Conservation (phyloP, 2,888 invertebrate genomes). For the Mimas tiliae region DNA sequence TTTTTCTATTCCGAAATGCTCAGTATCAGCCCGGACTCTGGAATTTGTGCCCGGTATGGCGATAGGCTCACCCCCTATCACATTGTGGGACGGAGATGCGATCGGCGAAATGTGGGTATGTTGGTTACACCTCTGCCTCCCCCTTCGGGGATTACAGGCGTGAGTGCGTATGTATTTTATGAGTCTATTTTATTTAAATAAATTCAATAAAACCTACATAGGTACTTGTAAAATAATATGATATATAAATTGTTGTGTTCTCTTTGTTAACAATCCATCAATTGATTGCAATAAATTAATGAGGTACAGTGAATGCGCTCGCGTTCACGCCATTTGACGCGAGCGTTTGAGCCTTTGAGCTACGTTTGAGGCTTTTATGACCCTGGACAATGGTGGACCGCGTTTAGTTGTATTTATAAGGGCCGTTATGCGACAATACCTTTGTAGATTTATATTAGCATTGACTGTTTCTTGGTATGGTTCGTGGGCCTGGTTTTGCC, state of each 20-base stretch:
- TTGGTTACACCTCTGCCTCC: too few relatives aligned
- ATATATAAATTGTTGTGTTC: background rate
- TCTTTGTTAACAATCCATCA: background rate
- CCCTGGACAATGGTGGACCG: conserved; percentile 35
- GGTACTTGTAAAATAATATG: background rate
- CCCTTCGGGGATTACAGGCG: too few relatives aligned
- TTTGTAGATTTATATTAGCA: conserved; percentile 62
- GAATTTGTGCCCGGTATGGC: too few relatives aligned
- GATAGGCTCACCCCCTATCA: too few relatives aligned
- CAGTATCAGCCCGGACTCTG: too few relatives aligned
- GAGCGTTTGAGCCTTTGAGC: conserved; percentile 8
- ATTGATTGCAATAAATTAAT: conserved; percentile 7
- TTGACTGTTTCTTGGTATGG: conserved; percentile 63
- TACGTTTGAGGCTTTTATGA: conserved; percentile 47
- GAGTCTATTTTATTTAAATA: too few relatives aligned
- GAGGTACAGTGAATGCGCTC: conserved; percentile 7
- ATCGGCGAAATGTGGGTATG: too few relatives aligned
- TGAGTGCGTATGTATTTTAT: too few relatives aligned
- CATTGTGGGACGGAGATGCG: too few relatives aligned
- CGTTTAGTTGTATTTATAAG: conserved; percentile 58
- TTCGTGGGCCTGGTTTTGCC: background rate
- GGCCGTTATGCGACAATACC: conserved; percentile 57
- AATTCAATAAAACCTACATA: too few relatives aligned
- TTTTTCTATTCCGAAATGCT: too few relatives aligned
- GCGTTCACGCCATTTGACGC: background rate